These are phyloP conservation scores for Anagrus nilaparvatae DNA, from an alignment of 1,140 invertebrate genomes.

Conservation along the genomic window DNA sequence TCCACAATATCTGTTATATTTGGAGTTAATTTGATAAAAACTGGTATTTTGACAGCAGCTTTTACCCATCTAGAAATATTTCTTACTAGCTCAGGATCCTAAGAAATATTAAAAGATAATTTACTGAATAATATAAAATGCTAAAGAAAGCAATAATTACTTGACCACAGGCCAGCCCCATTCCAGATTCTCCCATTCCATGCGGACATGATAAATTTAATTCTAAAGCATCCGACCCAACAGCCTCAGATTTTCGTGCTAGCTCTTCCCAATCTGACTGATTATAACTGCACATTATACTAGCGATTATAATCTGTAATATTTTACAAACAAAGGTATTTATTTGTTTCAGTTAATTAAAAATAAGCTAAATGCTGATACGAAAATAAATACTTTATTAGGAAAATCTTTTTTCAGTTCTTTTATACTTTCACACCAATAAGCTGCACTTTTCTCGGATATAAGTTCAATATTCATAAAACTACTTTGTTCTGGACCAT, in stretches of 20 bases:
- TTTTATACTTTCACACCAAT: slow-evolving; percentile 82
- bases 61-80: slow-evolving; percentile 88
- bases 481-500: slow-evolving; percentile 87
- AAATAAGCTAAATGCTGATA: not conserved
- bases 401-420: slow-evolving; percentile 93
- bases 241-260: slow-evolving; percentile 64
- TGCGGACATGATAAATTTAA: slow-evolving; percentile 96
- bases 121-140: slow-evolving; percentile 1
- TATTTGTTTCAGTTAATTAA: slow-evolving; percentile 6
- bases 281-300: slow-evolving; percentile 91
- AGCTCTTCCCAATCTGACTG: slow-evolving; percentile 82
- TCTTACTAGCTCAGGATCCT: slow-evolving; percentile 77
- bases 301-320: slow-evolving; percentile 80
- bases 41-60: slow-evolving; percentile 80
- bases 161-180: slow-evolving; percentile 97
- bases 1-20: slow-evolving; percentile 90
- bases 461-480: slow-evolving; percentile 98
- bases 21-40: slow-evolving; percentile 96
- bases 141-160: slow-evolving; percentile 36
- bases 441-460: slow-evolving; percentile 89
- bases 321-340: not conserved
- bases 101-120: slow-evolving; percentile 5
- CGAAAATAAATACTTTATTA: slow-evolving; percentile 48
- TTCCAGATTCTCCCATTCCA: slow-evolving; percentile 95
- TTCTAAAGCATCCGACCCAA: slow-evolving; percentile 91